These are phyloP conservation scores for Polia nebulosa DNA, from an alignment of 2,888 invertebrate species.

Conservation along the genomic window DNA sequence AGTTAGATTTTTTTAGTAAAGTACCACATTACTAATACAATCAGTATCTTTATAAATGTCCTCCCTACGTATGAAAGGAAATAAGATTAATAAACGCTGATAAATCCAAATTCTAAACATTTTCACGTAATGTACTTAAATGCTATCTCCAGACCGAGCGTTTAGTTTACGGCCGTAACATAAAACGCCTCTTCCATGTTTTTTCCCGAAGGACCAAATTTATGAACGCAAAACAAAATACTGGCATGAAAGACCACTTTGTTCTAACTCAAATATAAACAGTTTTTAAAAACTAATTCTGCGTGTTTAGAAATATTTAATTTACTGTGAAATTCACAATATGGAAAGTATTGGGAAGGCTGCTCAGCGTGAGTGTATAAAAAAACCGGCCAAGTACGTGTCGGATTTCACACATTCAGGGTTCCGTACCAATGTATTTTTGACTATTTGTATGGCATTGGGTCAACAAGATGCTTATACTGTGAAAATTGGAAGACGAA, in stretches of 20 bases:
- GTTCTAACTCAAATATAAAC: background rate
- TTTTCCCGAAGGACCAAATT: slow-evolving; percentile 30
- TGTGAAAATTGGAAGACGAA: too few species aligned
- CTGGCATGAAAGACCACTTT: slow-evolving; percentile 1
- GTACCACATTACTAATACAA: too few species aligned
- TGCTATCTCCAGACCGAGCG: background rate
- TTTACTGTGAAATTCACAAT: background rate
- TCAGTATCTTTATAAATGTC: background rate
- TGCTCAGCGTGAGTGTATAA: too few species aligned
- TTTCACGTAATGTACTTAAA: slow-evolving; percentile 15
- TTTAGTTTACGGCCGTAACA: slow-evolving; percentile 24
- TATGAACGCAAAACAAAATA: slow-evolving; percentile 25
- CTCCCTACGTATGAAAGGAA: background rate
- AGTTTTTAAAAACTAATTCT: background rate
- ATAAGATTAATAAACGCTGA: background rate
- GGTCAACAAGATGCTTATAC: too few species aligned
- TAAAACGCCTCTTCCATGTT: slow-evolving; percentile 40
- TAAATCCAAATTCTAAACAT: background rate
- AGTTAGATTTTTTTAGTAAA: too few species aligned
- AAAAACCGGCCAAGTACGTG: too few species aligned
- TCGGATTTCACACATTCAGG: too few species aligned
- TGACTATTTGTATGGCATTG: too few species aligned
- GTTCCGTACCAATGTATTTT: too few species aligned
- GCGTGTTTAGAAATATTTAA: background rate
- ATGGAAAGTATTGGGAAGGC: too few species aligned